Evolutionary conservation across 2,888 invertebrate genomes (phyloP).

Genomic region (Metopia argyrocephala): DNA sequence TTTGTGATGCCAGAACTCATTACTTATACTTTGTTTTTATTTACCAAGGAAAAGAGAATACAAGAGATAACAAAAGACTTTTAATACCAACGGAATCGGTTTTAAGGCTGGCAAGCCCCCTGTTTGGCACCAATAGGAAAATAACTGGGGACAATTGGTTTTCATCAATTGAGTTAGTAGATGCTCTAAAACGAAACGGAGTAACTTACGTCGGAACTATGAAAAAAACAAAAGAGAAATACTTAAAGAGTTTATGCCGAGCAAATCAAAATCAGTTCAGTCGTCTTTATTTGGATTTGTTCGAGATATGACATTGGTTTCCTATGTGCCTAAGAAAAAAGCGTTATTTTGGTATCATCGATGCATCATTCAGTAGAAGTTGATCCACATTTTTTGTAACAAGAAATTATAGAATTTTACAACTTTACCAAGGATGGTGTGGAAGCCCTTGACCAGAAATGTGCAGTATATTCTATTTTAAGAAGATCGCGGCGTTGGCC

Average conservation of each 20-base stretch:
- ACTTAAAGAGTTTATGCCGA: not conserved
- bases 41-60: constrained; percentile 40
- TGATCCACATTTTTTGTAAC: constrained; percentile 20
- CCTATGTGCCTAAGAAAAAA: constrained; percentile 5
- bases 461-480: constrained; percentile 12
- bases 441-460: too few relatives aligned
- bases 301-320: not conserved
- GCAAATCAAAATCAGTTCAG: not conserved
- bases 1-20: constrained; percentile 47
- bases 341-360: constrained; percentile 23
- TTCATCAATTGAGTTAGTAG: constrained; percentile 25
- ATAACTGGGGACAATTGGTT: constrained; percentile 27
- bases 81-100: constrained; percentile 13
- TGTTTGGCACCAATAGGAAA: constrained; percentile 16
- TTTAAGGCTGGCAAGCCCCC: not conserved
- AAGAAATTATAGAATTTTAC: constrained; percentile 16
- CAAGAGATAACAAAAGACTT: constrained; percentile 7
- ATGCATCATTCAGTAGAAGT: constrained; percentile 16
- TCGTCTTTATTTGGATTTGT: not conserved
- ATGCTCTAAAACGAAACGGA: constrained; percentile 23
- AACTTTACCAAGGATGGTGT: constrained; percentile 18
- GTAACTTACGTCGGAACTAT: constrained; percentile 21
- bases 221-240: not conserved
- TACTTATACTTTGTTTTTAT: constrained; percentile 51
- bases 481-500: constrained; percentile 17